Evolutionary conservation across 2,113 vertebrate species (phyloP), one percentile per base, ranked within the genome.

Genomic region (Aleadryas rufinucha): DNA sequence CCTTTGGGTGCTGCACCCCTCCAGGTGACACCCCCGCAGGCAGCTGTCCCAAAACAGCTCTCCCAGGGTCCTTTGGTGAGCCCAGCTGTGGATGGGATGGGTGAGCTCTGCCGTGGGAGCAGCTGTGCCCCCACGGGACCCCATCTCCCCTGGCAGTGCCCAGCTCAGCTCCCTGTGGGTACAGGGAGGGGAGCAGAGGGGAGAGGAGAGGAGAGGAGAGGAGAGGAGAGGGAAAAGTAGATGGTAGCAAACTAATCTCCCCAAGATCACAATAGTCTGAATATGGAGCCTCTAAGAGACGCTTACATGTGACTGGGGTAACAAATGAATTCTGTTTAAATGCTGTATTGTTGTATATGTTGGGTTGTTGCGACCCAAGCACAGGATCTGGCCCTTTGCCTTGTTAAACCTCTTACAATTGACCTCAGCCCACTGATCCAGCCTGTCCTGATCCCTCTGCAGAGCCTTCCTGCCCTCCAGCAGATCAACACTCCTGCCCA

Each of bases 121-220:
- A 21, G 61, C 69, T 27, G 27, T 44, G 13, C 6, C 44, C 70
- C 21, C 3, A 0, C 3, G 63, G 27, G 15, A 47, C 11, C 30
- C 2, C 45, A 14, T 2, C 39, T 21, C 5, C 50, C 24, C 47
- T 1, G 12, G 66, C 6, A 11, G 1, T 24, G 39, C 20, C 3
- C 10, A 83, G 81, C 9, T 28, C 68, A 63, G 66, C 56, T 56
- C 28, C 24, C 42, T 3, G 45, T 3, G 52, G 47, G 31, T 7
- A 1, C 18, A 31, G 28, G 45, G 59, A 17, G 6, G 63, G 45
- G 27, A 47, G 12, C n/a, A n/a, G n/a, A n/a, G n/a, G n/a, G n/a
- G n/a, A n/a, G n/a, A n/a, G n/a, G n/a, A n/a, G n/a, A n/a, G n/a
- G n/a, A n/a, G 13, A 26, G 37, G 41, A 28, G 28, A 41, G 23